Evolutionary conservation across 2,797 vertebrate species (phyloP), one percentile per base, ranked within the genome.

Genomic region (Leuciscus waleckii): DNA sequence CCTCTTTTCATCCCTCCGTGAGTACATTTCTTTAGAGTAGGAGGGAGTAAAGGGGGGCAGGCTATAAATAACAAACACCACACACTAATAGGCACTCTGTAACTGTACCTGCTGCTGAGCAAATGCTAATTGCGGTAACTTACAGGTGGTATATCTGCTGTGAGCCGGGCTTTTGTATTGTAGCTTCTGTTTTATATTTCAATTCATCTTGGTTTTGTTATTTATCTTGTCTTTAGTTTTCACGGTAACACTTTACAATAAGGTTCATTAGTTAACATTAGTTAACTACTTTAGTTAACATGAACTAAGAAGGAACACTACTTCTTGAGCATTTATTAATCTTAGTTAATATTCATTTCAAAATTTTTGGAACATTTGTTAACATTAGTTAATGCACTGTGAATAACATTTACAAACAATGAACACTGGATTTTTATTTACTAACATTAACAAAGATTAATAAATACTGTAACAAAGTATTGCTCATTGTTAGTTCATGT

Each of bases 61-160:
- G 61, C 82, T 89, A 87, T 81, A 89, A 89, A 90, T 89, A 91
- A 87, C 88, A 79, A 63, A 17, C 82, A 19, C 43, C 73, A 56
- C 82, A 82, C 83, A 86, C 54, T 73, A 87, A 85, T 70, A 56
- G 73, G 73, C 79, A 56, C 68, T 85, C 78, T n/a, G 82, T 43
- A 74, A 51, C 70, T 56, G 35, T 78, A 79, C 78, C 61, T 86
- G 37, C 65, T 68, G 39, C 73, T 65, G 71, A 41, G n/a, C 35
- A 74, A 71, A 85, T 23, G 67, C 65, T 73, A 84, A 84, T 58
- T 77, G 74, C 26, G 0, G 35, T 78, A 69, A 23, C 5, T 77
- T 43, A 78, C 82, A 84, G 82, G 82, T 78, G 74, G 43, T 68
- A 41, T 35, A 76, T 75, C 70, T 68, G 73, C 63, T 84, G 71